Percentiles rank a stretch among this genome's conserved stretches.
phyloP scores from a whole-genome alignment of 2,888 invertebrate genomes.

The Yponomeuta sedellus region DNA sequence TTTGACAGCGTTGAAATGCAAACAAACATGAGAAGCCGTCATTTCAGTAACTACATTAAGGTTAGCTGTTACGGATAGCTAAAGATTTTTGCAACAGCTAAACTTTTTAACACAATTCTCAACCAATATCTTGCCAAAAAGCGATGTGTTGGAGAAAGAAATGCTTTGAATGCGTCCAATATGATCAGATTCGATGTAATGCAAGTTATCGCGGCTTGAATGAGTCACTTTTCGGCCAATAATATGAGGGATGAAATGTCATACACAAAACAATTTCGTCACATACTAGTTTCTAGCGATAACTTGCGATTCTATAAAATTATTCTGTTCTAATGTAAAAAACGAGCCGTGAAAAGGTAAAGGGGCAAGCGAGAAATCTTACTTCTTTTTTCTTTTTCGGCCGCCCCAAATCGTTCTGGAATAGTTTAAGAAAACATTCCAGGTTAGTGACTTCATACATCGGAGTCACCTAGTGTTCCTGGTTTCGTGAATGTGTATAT shows the following conservation, averaged over 20 bases:
- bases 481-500: constrained; percentile 1
- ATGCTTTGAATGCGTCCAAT: constrained; percentile 60
- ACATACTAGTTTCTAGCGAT: constrained; percentile 50
- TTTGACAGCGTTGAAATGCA: constrained; percentile 35
- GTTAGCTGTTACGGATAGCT: constrained; percentile 48
- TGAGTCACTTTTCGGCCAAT: constrained; percentile 42
- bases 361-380: constrained; percentile 84
- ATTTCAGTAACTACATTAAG: constrained; percentile 45
- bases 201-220: constrained; percentile 68
- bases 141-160: constrained; percentile 65
- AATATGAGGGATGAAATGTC: background rate
- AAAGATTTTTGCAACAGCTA: constrained; percentile 47
- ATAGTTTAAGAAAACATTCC: constrained; percentile 73
- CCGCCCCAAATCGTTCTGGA: constrained; percentile 95
- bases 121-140: constrained; percentile 58
- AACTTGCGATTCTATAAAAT: constrained; percentile 54
- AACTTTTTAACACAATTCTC: constrained; percentile 45
- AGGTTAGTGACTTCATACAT: constrained; percentile 5
- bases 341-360: constrained; percentile 73
- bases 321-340: constrained; percentile 52
- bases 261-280: constrained; percentile 46
- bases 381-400: constrained; percentile 99
- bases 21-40: constrained; percentile 64
- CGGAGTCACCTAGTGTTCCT: background rate
- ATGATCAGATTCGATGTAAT: constrained; percentile 60